Evolutionary conservation across 1,140 invertebrate genomes (phyloP).

Genomic region (Cotesia typhae): DNA sequence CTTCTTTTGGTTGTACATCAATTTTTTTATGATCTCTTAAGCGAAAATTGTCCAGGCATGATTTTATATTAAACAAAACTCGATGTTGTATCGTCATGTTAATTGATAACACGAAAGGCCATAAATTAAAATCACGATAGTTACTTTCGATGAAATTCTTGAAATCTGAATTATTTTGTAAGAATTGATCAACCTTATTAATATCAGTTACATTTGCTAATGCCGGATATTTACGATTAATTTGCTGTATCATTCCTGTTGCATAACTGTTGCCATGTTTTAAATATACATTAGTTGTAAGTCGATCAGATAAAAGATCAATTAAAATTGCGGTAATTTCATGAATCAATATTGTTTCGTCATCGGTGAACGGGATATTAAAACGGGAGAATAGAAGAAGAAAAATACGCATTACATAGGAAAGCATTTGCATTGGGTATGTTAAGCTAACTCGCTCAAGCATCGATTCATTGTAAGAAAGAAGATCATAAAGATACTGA

Average conservation of each 20-base stretch:
- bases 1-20: not conserved
- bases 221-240: not conserved
- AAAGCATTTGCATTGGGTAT: conserved; percentile 9
- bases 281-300: not conserved
- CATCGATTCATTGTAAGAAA: not conserved
- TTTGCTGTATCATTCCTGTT: not conserved
- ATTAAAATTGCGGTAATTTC: not conserved
- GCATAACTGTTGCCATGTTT: not conserved
- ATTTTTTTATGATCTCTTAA: not conserved
- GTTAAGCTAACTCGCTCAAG: not conserved
- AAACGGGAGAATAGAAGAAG: not conserved
- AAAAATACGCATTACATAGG: not conserved
- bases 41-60: not conserved
- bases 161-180: not conserved
- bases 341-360: not conserved
- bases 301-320: not conserved
- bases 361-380: not conserved
- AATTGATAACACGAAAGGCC: not conserved
- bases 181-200: not conserved
- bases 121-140: not conserved
- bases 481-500: not conserved
- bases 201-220: not conserved
- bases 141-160: not conserved
- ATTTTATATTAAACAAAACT: not conserved
- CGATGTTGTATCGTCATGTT: not conserved